Base-by-base conservation (phyloP, 2,113 vertebrate genomes). In the Melanostigma gelatinosum region DNA sequence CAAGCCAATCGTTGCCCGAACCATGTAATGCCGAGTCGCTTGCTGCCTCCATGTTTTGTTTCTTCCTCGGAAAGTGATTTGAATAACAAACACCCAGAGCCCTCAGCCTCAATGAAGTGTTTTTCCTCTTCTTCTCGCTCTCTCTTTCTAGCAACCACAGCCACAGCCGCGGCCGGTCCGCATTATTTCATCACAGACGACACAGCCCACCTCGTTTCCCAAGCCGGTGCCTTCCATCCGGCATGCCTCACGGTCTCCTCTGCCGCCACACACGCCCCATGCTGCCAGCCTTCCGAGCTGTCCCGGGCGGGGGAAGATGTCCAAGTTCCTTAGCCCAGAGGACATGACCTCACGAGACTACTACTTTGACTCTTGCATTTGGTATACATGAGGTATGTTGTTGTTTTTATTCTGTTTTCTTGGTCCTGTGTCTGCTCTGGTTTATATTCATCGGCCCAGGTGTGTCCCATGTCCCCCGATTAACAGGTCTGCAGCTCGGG, bases 311-410 rank as follows among this genome's bases (percentile, higher is more conserved):
- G 97, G 97, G 34, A 99, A 98, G 94, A 96, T 98, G 96, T 94
- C 96, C 89, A 99, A 98, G 89, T 93, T 97, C 73, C 96, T 98
- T 57, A 97, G 94, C 90, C 97, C 98, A 0, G 98, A 99, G 81
- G 98, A 99, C 90, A 99, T 99, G 98, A 99, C 98, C 40, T 99
- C 98, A 0, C 94, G 96, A 52, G 98, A 99, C 93, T 99, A 99
- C 88, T 99, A 99, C 91, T 99, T 99, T 78, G 98, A 99, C 93
- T 99, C 98, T 4, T n/a, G n/a, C n/a, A n/a, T 99, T 99, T 89
- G 98, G 98, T 67, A 99, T 99, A 87, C 98, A 99, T 1, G 98
- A 99, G 97, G 98, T 99, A 96, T 62, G 42, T 29, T 4, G 6
- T 8, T 42, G 6, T 8, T 38, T 50, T 4, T 27, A n/a, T 10